phyloP scores from a whole-genome alignment of 1,140 invertebrate species.

The Penaeus japonicus region DNA sequence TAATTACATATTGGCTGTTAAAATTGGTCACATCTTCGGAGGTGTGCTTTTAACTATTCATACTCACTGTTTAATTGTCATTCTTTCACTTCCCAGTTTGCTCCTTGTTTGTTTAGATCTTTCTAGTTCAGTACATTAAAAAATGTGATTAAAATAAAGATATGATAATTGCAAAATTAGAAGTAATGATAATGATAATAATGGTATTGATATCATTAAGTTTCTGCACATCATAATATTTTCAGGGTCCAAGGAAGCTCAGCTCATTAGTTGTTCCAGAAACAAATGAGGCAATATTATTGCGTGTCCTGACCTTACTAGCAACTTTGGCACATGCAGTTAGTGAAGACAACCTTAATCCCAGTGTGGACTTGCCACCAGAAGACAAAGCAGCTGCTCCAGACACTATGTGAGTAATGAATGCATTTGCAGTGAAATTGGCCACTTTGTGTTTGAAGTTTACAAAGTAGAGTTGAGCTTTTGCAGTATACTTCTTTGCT shows the following conservation, averaged over 20 bases:
- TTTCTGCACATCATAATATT: conserved; percentile 51
- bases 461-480: neutral
- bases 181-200: too few species aligned
- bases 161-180: too few species aligned
- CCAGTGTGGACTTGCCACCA: conserved; percentile 66
- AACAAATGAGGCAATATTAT: conserved; percentile 67
- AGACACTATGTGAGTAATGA: conserved; percentile 67
- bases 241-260: conserved; percentile 68
- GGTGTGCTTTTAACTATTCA: too few species aligned
- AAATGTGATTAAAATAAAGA: neutral
- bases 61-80: too few species aligned
- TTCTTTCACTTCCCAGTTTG: too few species aligned
- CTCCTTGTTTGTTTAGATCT: too few species aligned
- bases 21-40: too few species aligned
- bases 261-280: conserved; percentile 66
- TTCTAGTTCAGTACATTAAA: neutral
- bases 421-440: too few species aligned
- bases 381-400: conserved; percentile 71
- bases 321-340: conserved; percentile 68
- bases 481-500: too few species aligned
- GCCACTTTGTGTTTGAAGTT: too few species aligned
- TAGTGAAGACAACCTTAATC: conserved; percentile 65
- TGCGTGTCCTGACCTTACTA: conserved; percentile 69
- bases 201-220: neutral
- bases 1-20: too few species aligned